Evolutionary conservation across 2,888 invertebrate genomes (phyloP).

Genomic region (Pachymerium ferrugineum): DNA sequence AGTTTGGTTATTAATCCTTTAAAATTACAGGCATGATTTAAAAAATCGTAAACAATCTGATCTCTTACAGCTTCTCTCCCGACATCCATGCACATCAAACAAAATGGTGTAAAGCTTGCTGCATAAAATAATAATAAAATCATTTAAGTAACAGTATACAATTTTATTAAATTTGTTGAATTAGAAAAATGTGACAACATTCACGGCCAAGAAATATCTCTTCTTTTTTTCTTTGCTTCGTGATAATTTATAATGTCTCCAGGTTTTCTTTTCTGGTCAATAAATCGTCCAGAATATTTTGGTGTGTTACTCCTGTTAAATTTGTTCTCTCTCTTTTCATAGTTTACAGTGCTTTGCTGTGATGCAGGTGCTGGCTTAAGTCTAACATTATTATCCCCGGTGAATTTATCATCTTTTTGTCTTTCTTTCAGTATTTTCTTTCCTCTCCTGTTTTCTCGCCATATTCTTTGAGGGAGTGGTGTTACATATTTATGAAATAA

Average conservation of each 20-base stretch:
- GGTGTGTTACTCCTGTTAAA: background rate
- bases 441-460: constrained; percentile 8
- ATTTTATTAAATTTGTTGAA: too few relatives aligned
- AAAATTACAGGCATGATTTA: too few relatives aligned
- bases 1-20: too few relatives aligned
- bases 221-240: background rate
- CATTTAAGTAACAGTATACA: too few relatives aligned
- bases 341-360: background rate
- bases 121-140: too few relatives aligned
- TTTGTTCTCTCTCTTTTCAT: background rate
- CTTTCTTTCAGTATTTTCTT: background rate
- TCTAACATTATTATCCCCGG: background rate
- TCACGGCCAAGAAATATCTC: background rate
- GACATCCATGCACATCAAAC: too few relatives aligned
- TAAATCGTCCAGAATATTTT: background rate
- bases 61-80: too few relatives aligned
- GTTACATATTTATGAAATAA: constrained; percentile 28
- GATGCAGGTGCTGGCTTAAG: background rate
- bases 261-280: background rate
- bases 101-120: too few relatives aligned
- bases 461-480: background rate
- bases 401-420: background rate
- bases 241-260: background rate
- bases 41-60: too few relatives aligned
- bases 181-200: background rate